A percentile compares a stretch with the other conserved stretches of the same genome.
These are phyloP conservation scores for Drosophila subsilvestris DNA, from an alignment of 2,888 invertebrate genomes.

Conservation along the genomic window DNA sequence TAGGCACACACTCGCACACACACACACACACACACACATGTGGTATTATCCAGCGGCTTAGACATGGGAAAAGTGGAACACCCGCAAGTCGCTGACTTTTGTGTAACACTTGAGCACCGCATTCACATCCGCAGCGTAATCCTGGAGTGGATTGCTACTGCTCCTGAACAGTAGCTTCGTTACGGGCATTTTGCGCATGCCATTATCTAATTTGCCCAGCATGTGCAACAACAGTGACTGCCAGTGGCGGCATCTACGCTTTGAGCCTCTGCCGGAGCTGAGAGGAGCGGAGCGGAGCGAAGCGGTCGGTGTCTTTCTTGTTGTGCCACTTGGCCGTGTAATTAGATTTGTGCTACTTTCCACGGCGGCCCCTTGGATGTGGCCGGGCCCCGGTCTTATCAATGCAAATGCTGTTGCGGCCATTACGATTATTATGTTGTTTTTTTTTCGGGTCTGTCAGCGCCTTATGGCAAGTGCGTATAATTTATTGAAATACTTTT, in stretches of 20 bases:
- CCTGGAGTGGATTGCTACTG: conserved; percentile 36
- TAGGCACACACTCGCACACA: conserved; percentile 32
- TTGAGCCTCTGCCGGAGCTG: conserved; percentile 30
- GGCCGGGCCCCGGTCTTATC: conserved; percentile 44
- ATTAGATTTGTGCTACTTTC: conserved; percentile 76
- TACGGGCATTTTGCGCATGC: conserved; percentile 62
- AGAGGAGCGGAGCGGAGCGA: conserved; percentile 19
- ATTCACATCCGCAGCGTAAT: conserved; percentile 48
- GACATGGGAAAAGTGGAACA: conserved; percentile 68
- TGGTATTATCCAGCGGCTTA: conserved; percentile 55
- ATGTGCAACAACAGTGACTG: conserved; percentile 33
- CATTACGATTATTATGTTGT: conserved; percentile 42
- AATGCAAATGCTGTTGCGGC: conserved; percentile 64
- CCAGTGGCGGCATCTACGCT: conserved; percentile 22
- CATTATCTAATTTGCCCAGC: conserved; percentile 78
- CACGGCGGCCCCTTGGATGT: conserved; percentile 60
- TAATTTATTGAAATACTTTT: conserved; percentile 71
- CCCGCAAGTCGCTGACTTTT: conserved; percentile 71
- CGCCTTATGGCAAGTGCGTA: conserved; percentile 36
- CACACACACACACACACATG: conserved; percentile 41
- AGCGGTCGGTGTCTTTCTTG: conserved; percentile 32
- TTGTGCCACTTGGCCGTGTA: conserved; percentile 62
- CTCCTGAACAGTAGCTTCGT: conserved; percentile 47
- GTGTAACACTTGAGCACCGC: conserved; percentile 51
- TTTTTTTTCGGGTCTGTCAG: conserved; percentile 31